Percentiles rank a stretch among this genome's conserved stretches.
Evolutionary conservation across 2,888 invertebrate species (phyloP).

Genomic region (Phortica okadai): DNA sequence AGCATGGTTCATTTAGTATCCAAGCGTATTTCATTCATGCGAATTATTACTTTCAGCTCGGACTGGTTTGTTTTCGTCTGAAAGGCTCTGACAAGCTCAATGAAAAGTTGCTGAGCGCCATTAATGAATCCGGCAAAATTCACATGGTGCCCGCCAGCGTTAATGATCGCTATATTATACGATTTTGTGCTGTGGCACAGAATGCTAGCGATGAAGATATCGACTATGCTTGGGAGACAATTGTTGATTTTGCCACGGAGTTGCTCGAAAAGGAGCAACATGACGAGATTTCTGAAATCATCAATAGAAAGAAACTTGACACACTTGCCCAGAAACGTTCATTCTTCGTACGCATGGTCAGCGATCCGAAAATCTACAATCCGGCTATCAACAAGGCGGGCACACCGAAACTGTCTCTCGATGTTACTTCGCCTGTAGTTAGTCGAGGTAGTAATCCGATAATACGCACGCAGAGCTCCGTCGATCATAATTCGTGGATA

Average conservation of each 20-base stretch:
- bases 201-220: constrained; percentile 91
- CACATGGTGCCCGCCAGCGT: constrained; percentile 98
- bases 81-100: constrained; percentile 88
- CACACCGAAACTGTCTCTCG: constrained; percentile 78
- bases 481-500: constrained; percentile 87
- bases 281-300: constrained; percentile 86
- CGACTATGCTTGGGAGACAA: constrained; percentile 90
- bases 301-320: constrained; percentile 85
- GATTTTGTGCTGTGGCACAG: constrained; percentile 96
- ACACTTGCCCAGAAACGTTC: constrained; percentile 93
- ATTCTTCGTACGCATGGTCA: constrained; percentile 98
- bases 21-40: constrained; percentile 4
- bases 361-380: constrained; percentile 97
- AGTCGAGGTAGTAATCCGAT: constrained; percentile 69
- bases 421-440: constrained; percentile 73
- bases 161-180: constrained; percentile 92
- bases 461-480: constrained; percentile 74
- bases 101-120: constrained; percentile 91
- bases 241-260: constrained; percentile 88
- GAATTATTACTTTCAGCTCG: constrained; percentile 80
- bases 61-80: constrained; percentile 93
- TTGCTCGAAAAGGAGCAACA: constrained; percentile 82
- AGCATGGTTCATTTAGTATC: background rate
- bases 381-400: constrained; percentile 90
- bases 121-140: constrained; percentile 95